Percentiles rank a stretch among this genome's conserved stretches.
phyloP scores from a whole-genome alignment of 2,888 invertebrate species.

The Mythimna lalbum region DNA sequence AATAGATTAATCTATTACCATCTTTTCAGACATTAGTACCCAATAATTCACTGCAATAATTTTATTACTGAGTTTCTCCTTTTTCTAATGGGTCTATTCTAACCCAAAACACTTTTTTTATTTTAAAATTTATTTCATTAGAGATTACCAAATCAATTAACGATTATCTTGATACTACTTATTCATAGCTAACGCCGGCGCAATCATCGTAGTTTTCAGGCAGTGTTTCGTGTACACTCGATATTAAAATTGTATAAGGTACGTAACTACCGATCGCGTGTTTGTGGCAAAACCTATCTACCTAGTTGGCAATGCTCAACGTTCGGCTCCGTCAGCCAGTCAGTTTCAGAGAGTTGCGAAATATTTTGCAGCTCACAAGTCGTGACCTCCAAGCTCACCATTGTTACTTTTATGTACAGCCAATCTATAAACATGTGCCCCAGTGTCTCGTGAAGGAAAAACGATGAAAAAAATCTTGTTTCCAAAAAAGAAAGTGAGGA shows the following conservation, averaged over 20 bases:
- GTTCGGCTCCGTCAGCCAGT: slow-evolving; percentile 83
- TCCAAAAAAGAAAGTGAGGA: slow-evolving; percentile 81
- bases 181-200: slow-evolving; percentile 33
- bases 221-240: slow-evolving; percentile 73
- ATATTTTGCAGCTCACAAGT: slow-evolving; percentile 74
- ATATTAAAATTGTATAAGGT: slow-evolving; percentile 74
- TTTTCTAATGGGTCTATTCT: neutral
- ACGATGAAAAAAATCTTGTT: slow-evolving; percentile 79
- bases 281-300: slow-evolving; percentile 84
- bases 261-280: slow-evolving; percentile 83
- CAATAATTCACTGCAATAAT: neutral
- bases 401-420: slow-evolving; percentile 53
- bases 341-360: slow-evolving; percentile 83
- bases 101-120: neutral
- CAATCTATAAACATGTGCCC: slow-evolving; percentile 52
- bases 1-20: no score
- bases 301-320: slow-evolving; percentile 83
- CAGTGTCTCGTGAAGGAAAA: slow-evolving; percentile 56
- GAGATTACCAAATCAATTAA: slow-evolving; percentile 23
- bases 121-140: neutral
- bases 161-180: slow-evolving; percentile 29
- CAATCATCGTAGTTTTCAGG: slow-evolving; percentile 52
- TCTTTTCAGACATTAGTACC: neutral
- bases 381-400: slow-evolving; percentile 66
- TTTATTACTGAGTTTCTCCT: neutral